These are phyloP conservation scores for Drosophila falleni DNA, from an alignment of 2,888 invertebrate genomes.

Conservation along the genomic window DNA sequence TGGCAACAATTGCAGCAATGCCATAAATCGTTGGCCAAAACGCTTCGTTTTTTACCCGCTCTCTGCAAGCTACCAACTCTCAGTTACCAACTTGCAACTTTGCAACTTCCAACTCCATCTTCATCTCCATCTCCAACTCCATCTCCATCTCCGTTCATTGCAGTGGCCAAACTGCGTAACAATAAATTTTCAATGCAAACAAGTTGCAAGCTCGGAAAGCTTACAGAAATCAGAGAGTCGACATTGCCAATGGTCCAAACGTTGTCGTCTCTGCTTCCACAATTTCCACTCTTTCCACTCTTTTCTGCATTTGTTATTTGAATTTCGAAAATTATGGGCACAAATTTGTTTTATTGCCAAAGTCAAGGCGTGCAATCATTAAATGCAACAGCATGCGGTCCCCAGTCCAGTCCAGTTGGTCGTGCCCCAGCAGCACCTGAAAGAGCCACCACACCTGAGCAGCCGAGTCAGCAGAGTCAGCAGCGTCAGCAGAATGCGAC, in stretches of 20 bases:
- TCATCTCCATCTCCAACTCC: slow-evolving; percentile 22
- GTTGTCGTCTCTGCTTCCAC: slow-evolving; percentile 4
- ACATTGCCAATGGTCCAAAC: slow-evolving; percentile 15
- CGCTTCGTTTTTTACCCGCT: background rate
- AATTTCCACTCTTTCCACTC: slow-evolving; percentile 10
- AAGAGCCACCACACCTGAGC: slow-evolving; percentile 6
- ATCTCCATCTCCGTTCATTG: slow-evolving; percentile 43
- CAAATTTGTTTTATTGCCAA: slow-evolving; percentile 82
- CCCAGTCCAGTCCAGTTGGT: slow-evolving; percentile 10
- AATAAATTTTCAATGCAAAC: slow-evolving; percentile 81
- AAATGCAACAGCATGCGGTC: slow-evolving; percentile 82
- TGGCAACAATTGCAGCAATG: slow-evolving; percentile 82
- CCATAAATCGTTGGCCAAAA: slow-evolving; percentile 75
- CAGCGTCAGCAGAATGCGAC: background rate
- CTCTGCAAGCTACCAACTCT: background rate
- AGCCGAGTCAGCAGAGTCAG: too few relatives aligned
- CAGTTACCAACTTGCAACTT: background rate
- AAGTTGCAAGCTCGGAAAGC: slow-evolving; percentile 62
- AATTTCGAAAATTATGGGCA: slow-evolving; percentile 81
- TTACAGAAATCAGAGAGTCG: slow-evolving; percentile 54
- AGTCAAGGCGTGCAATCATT: slow-evolving; percentile 82
- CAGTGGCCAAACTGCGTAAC: slow-evolving; percentile 78
- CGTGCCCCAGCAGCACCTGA: slow-evolving; percentile 40
- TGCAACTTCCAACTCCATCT: background rate
- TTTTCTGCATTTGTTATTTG: slow-evolving; percentile 75